These are phyloP conservation scores for Andricus grossulariae DNA, from an alignment of 1,140 invertebrate species.

Conservation along the genomic window DNA sequence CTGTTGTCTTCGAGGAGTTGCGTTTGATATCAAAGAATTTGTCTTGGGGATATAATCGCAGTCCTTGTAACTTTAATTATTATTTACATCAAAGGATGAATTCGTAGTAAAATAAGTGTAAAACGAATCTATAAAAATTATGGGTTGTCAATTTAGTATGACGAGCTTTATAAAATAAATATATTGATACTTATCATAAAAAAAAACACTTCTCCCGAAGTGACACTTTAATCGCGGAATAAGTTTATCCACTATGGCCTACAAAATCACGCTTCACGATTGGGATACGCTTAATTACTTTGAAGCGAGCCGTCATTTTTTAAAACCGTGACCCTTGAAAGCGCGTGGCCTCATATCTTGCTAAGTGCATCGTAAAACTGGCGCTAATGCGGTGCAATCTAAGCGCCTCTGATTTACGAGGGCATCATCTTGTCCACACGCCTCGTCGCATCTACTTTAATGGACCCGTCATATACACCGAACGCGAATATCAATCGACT, in stretches of 20 bases:
- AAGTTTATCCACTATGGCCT: slow-evolving; percentile 30
- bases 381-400: slow-evolving; percentile 70
- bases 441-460: slow-evolving; percentile 44
- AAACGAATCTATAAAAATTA: not conserved
- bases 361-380: slow-evolving; percentile 68
- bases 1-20: not conserved
- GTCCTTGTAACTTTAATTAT: slow-evolving; percentile 3
- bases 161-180: not conserved
- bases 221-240: not conserved
- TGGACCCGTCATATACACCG: not conserved
- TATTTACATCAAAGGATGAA: not conserved
- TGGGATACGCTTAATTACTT: slow-evolving; percentile 14
- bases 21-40: slow-evolving; percentile 25
- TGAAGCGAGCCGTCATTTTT: not conserved
- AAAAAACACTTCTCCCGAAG: too few relatives aligned
- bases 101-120: not conserved
- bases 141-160: not conserved
- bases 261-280: slow-evolving; percentile 1
- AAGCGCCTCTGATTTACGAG: slow-evolving; percentile 69
- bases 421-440: slow-evolving; percentile 68
- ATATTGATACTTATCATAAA: too few relatives aligned
- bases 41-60: not conserved
- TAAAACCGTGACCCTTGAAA: slow-evolving; percentile 42
- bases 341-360: slow-evolving; percentile 52
- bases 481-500: slow-evolving; percentile 1